Percentiles rank a stretch among this genome's conserved stretches.
Conservation (phyloP, 2,888 invertebrate species). For the Ryuthela nishihirai region DNA sequence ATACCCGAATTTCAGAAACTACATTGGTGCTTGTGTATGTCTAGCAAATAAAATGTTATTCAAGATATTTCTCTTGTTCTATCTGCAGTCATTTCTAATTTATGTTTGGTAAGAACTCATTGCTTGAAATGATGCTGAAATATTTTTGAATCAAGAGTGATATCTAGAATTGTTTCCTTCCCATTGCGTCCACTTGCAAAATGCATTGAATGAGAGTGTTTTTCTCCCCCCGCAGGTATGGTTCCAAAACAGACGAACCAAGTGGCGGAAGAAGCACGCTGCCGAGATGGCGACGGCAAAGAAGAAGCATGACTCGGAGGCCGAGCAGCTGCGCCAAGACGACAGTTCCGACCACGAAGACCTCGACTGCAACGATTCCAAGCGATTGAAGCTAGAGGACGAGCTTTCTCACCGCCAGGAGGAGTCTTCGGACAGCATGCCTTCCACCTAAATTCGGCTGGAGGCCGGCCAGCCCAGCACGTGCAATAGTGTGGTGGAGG, state of each 20-base stretch:
- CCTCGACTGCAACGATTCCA: conserved; percentile 18
- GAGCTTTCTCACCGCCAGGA: conserved; percentile 20
- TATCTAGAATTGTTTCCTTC: too few species aligned
- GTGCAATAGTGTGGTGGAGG: too few species aligned
- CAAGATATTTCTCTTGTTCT: too few species aligned
- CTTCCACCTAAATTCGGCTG: conserved; percentile 61
- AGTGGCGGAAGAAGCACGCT: conserved; percentile 99
- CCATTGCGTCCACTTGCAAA: too few species aligned
- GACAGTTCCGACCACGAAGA: conserved; percentile 33
- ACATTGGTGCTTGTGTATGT: too few species aligned
- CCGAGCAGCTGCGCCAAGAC: conserved; percentile 25
- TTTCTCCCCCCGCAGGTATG: conserved; percentile 72
- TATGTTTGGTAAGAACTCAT: too few species aligned
- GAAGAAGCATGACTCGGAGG: conserved; percentile 70
- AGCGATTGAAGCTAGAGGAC: conserved; percentile 17
- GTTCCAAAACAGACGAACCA: conserved; percentile 99
- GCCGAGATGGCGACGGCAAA: conserved; percentile 98
- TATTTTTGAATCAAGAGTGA: too few species aligned
- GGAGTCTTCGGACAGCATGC: conserved; percentile 35
- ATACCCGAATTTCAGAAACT: too few species aligned
- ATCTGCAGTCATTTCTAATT: too few species aligned
- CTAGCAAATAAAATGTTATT: too few species aligned
- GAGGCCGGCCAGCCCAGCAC: too few species aligned
- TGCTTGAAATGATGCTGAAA: too few species aligned
- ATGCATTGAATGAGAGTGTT: neutral